Percentiles rank a stretch among this genome's conserved stretches.
phyloP scores from a whole-genome alignment of 2,797 vertebrate genomes.

The Macropodus opercularis region DNA sequence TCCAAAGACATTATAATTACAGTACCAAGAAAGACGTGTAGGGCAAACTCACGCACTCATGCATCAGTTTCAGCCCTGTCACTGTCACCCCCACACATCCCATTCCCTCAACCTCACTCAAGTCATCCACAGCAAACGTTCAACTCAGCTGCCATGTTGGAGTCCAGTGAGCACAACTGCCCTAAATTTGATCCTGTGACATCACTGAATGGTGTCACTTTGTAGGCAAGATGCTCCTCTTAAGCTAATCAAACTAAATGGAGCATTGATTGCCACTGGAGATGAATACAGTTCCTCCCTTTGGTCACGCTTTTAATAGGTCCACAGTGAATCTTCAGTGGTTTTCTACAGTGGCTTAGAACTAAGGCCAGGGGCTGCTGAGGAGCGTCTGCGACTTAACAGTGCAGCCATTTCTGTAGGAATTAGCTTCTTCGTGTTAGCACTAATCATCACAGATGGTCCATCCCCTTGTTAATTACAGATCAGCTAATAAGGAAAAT shows the following conservation, averaged over 20 bases:
- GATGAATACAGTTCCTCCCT: slow-evolving; percentile 46
- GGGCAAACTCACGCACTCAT: slow-evolving; percentile 53
- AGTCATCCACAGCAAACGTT: slow-evolving; percentile 57
- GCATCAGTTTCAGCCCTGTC: slow-evolving; percentile 67
- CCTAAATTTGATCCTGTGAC: slow-evolving; percentile 79
- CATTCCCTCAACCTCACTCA: slow-evolving; percentile 57
- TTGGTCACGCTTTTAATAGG: slow-evolving; percentile 43
- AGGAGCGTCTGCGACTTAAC: slow-evolving; percentile 56
- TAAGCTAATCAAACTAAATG: slow-evolving; percentile 33
- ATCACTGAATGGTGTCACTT: slow-evolving; percentile 50
- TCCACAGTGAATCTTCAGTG: slow-evolving; percentile 52
- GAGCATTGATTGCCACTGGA: slow-evolving; percentile 44
- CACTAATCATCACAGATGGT: slow-evolving; percentile 49
- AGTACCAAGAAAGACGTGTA: slow-evolving; percentile 36
- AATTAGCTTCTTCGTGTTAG: slow-evolving; percentile 47
- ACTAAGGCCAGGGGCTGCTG: slow-evolving; percentile 70
- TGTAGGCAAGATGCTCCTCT: slow-evolving; percentile 39
- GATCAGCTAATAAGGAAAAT: slow-evolving; percentile 42
- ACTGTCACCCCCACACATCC: slow-evolving; percentile 63
- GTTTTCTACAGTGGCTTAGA: slow-evolving; percentile 44
- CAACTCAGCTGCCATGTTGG: slow-evolving; percentile 69
- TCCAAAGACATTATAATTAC: slow-evolving; percentile 55
- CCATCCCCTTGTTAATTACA: slow-evolving; percentile 43
- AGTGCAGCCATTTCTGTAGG: slow-evolving; percentile 38
- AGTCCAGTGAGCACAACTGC: slow-evolving; percentile 83